Evolutionary conservation across 2,797 vertebrate species (phyloP).

Genomic region (Thaleichthys pacificus): DNA sequence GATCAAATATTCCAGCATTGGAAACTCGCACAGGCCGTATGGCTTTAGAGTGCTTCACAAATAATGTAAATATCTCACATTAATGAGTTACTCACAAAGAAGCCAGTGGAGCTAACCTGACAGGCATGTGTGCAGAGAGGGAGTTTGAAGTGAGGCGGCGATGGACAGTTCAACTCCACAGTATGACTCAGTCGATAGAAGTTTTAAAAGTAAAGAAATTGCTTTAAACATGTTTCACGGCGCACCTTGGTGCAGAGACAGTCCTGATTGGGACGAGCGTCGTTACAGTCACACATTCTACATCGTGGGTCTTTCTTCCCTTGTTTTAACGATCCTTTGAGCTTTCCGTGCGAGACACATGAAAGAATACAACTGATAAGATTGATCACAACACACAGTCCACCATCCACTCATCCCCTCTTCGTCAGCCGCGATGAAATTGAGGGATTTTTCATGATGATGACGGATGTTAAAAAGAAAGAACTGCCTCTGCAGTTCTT

Average conservation of each 20-base stretch:
- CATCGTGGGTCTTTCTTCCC: conserved; percentile 81
- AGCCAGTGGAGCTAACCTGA: conserved; percentile 43
- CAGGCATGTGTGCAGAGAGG: conserved; percentile 52
- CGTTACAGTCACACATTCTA: conserved; percentile 80
- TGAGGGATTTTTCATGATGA: conserved; percentile 35
- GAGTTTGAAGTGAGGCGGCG: conserved; percentile 70
- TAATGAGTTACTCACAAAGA: conserved; percentile 54
- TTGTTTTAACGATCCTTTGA: conserved; percentile 83
- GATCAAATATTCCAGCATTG: conserved; percentile 66
- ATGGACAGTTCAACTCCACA: conserved; percentile 53
- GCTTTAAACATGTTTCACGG: conserved; percentile 62
- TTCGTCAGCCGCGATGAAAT: too few species aligned
- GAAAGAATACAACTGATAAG: conserved; percentile 26
- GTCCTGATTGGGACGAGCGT: conserved; percentile 81
- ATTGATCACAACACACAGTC: not conserved
- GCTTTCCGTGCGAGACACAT: conserved; percentile 65
- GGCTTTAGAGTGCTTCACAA: conserved; percentile 54
- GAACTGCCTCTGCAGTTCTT: not conserved
- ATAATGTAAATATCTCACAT: conserved; percentile 59
- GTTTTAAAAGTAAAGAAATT: conserved; percentile 67
- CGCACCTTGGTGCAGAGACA: conserved; percentile 54
- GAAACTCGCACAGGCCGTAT: conserved; percentile 59
- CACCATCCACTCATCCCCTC: too few species aligned
- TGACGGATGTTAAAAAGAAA: conserved; percentile 45
- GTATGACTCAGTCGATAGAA: conserved; percentile 57